Base-by-base conservation (phyloP, 2,888 invertebrate genomes). In the Leucozona laternaria region DNA sequence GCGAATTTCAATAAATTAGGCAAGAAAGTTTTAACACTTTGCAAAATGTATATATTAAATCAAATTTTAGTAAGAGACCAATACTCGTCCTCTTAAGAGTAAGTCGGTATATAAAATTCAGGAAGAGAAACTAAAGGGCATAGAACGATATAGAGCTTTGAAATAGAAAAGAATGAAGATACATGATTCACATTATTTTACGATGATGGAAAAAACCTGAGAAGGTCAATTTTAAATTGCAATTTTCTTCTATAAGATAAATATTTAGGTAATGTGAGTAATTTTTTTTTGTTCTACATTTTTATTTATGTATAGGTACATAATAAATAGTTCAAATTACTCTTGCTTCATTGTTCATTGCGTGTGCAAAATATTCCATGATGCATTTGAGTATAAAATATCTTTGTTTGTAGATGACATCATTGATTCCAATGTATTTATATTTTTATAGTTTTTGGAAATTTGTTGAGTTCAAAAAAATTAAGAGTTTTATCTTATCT, bases 121-220 rank as follows among this genome's bases (percentile, higher is more conserved):
- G 7, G 50, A 2, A 53, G 15, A 53, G 25, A 7, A 25, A 7
- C 25, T 25, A 25, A 3, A 1, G 17, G 13, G 40, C 13, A 4
- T 15, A 40, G 20, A n/a, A n/a, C n/a, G n/a, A 28, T 31, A 28
- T n/a, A 28, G 11, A 34, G 5, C 17, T 10, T 31, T 20, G 6
- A 17, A 58, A 37, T 15, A 22, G 55, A 57, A 57, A 1, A 11
- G 55, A 57, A 57, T 57, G 2, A n/a, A n/a, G n/a, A n/a, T n/a
- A 10, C n/a, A 57, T 57, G 55, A 57, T 17, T 57, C 45, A 45
- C 15, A 25, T 53, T 22, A 53, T 53, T 25, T 53, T 53, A 58
- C 34, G 34, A 58, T 13, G 13, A 37, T 13, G 13, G 13, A 58
- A 58, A 58, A 17, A 20, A 17, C 13, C 34, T 20, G 3, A 7